phyloP scores from a whole-genome alignment of 2,797 vertebrate species.

The Tangara arthus region DNA sequence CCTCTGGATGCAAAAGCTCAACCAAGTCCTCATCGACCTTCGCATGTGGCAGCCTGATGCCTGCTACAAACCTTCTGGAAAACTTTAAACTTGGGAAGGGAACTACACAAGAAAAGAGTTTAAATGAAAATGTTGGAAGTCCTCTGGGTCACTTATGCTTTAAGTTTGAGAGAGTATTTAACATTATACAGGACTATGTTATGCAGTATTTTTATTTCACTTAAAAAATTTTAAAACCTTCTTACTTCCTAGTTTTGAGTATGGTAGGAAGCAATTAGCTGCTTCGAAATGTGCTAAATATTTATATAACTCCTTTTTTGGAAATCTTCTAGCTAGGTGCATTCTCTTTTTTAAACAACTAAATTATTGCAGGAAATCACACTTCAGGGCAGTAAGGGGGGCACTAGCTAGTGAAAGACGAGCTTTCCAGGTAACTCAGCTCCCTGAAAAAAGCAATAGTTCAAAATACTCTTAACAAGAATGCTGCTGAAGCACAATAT shows the following conservation, averaged over 20 bases:
- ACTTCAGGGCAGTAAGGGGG: background rate
- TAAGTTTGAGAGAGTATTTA: conserved; percentile 65
- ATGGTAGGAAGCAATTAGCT: conserved; percentile 5
- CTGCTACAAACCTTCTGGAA: conserved; percentile 82
- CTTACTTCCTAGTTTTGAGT: conserved; percentile 36
- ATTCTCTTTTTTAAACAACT: background rate
- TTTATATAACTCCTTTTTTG: conserved; percentile 56
- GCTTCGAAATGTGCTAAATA: conserved; percentile 50
- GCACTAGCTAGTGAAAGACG: background rate
- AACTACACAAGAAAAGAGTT: background rate
- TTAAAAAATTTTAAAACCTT: background rate
- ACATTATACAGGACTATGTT: conserved; percentile 59
- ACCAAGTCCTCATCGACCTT: conserved; percentile 91
- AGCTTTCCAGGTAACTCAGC: background rate
- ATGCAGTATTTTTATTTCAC: conserved; percentile 70
- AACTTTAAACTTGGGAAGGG: conserved; percentile 49
- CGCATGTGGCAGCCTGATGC: conserved; percentile 95
- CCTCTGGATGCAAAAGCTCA: conserved; percentile 95
- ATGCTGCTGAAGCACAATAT: background rate
- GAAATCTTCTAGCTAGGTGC: background rate
- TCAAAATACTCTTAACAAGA: background rate
- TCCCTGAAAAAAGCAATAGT: background rate
- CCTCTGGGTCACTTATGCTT: conserved; percentile 64
- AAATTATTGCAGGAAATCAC: conserved; percentile 37
- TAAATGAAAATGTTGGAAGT: background rate